Evolutionary conservation across 2,797 vertebrate genomes (phyloP).

Genomic region (Novumbra hubbsi): DNA sequence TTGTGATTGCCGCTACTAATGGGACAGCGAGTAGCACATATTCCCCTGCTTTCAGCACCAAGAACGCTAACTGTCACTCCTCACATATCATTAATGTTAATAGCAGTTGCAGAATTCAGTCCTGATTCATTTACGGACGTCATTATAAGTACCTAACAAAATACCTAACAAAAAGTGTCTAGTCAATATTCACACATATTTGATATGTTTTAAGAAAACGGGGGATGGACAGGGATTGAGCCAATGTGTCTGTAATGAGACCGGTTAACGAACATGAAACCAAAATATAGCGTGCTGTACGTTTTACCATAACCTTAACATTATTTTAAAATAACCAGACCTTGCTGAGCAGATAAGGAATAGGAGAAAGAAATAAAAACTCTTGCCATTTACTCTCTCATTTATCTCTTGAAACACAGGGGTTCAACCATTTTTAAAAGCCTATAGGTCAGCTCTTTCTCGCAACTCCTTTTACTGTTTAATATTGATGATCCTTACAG

Average conservation of each 20-base stretch:
- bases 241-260: slow-evolving; percentile 30
- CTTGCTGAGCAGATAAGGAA: slow-evolving; percentile 39
- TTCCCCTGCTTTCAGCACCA: slow-evolving; percentile 56
- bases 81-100: slow-evolving; percentile 57
- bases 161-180: slow-evolving; percentile 44
- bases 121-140: slow-evolving; percentile 53
- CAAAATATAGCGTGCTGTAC: slow-evolving; percentile 39
- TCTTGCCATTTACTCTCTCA: slow-evolving; percentile 72
- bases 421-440: slow-evolving; percentile 73
- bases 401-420: slow-evolving; percentile 76
- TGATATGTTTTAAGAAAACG: slow-evolving; percentile 18
- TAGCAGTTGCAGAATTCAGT: slow-evolving; percentile 49
- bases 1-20: slow-evolving; percentile 45
- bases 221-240: not conserved
- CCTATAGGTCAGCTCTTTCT: slow-evolving; percentile 77
- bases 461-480: slow-evolving; percentile 73
- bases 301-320: slow-evolving; percentile 45
- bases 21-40: slow-evolving; percentile 65
- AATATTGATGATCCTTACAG: slow-evolving; percentile 85
- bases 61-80: slow-evolving; percentile 58
- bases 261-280: slow-evolving; percentile 24
- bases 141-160: slow-evolving; percentile 44
- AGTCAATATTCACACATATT: slow-evolving; percentile 47
- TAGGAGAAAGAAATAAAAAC: slow-evolving; percentile 67
- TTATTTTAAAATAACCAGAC: slow-evolving; percentile 55